These are phyloP conservation scores for Tromatobia lineatoria DNA, from an alignment of 2,888 invertebrate species.

Conservation along the genomic window DNA sequence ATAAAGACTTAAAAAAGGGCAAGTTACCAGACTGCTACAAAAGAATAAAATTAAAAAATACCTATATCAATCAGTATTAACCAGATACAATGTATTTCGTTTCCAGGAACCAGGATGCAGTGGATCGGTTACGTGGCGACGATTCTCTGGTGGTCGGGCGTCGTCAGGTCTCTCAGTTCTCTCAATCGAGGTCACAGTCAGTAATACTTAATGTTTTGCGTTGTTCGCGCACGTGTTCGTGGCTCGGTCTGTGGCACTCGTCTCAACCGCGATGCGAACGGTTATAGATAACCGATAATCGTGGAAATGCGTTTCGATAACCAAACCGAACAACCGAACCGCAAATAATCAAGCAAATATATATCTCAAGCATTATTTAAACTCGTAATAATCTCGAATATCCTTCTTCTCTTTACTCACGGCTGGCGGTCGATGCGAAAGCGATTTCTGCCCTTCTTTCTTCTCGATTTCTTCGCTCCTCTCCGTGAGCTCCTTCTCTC, in stretches of 20 bases:
- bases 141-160: slow-evolving; percentile 85
- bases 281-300: not conserved
- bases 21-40: too few relatives aligned
- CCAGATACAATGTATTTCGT: slow-evolving; percentile 30
- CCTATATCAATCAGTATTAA: not conserved
- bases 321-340: not conserved
- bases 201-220: slow-evolving; percentile 76
- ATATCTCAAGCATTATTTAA: not conserved
- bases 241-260: slow-evolving; percentile 21
- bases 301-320: not conserved
- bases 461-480: not conserved
- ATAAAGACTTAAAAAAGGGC: too few relatives aligned
- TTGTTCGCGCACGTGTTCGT: slow-evolving; percentile 40
- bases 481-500: not conserved
- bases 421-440: slow-evolving; percentile 35
- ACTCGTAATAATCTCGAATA: slow-evolving; percentile 9
- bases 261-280: not conserved
- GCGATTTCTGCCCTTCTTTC: not conserved
- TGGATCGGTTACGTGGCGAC: slow-evolving; percentile 85
- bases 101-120: slow-evolving; percentile 85
- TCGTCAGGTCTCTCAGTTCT: slow-evolving; percentile 85
- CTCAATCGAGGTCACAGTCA: slow-evolving; percentile 85
- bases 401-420: not conserved
- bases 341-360: not conserved
- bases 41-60: too few relatives aligned